Evolutionary conservation across 2,797 vertebrate species (phyloP).

Genomic region (Molothrus aeneus): DNA sequence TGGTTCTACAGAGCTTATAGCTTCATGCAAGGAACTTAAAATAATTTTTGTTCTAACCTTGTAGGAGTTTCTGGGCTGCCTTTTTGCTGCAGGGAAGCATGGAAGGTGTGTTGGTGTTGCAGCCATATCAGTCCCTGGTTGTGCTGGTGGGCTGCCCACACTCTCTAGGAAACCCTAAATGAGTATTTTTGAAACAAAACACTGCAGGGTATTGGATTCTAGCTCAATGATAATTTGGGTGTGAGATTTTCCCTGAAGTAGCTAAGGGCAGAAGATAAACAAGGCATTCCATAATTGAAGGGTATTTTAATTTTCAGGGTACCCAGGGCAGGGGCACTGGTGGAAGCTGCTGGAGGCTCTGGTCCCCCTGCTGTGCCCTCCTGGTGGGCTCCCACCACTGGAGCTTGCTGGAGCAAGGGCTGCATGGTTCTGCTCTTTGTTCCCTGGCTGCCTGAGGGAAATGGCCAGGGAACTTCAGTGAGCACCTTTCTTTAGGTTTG

Average conservation of each 20-base stretch:
- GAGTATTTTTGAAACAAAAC: background rate
- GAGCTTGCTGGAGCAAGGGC: background rate
- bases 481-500: constrained; percentile 15
- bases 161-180: background rate
- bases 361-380: background rate
- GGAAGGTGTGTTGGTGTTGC: background rate
- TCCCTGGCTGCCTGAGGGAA: background rate
- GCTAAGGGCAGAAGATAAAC: background rate
- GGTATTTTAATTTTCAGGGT: background rate
- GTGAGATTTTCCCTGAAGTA: background rate
- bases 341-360: background rate
- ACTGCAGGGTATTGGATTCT: background rate
- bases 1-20: background rate
- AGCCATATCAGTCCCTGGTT: rapidly evolving
- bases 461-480: constrained; percentile 23
- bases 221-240: background rate
- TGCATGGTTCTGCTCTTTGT: constrained; percentile 1
- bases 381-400: background rate
- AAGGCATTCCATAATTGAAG: background rate
- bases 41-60: background rate
- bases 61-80: background rate
- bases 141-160: background rate
- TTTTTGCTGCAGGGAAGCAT: background rate
- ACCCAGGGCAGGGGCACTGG: rapidly evolving
- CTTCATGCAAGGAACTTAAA: background rate